phyloP scores from a whole-genome alignment of 2,797 vertebrate species.

The Telmatherina bonti region DNA sequence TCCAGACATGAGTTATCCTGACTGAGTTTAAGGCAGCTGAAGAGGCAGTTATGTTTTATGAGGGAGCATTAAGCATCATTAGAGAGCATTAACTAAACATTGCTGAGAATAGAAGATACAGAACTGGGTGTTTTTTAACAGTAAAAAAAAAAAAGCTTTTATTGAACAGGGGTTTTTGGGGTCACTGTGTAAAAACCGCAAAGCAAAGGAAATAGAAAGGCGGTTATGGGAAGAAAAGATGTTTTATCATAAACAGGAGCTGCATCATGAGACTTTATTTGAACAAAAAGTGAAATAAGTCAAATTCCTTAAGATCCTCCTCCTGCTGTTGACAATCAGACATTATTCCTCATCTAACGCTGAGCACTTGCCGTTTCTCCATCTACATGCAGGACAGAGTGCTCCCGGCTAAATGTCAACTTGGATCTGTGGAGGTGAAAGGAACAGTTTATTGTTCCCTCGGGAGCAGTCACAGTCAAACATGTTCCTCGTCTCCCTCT shows the following conservation, averaged over 20 bases:
- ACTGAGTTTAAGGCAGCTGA: slow-evolving; percentile 21
- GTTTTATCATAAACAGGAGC: background rate
- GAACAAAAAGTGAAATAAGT: slow-evolving; percentile 4
- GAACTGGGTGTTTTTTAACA: slow-evolving; percentile 32
- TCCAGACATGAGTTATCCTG: slow-evolving; percentile 20
- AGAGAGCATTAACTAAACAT: slow-evolving; percentile 44
- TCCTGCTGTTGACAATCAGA: slow-evolving; percentile 18
- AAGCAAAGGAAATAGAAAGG: slow-evolving; percentile 11
- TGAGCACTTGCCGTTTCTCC: background rate
- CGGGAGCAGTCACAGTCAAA: slow-evolving; percentile 9
- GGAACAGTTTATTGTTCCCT: slow-evolving; percentile 30
- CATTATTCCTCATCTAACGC: slow-evolving; percentile 32
- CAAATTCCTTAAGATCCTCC: slow-evolving; percentile 37
- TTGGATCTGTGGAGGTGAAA: slow-evolving; percentile 34
- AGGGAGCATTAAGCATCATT: slow-evolving; percentile 46
- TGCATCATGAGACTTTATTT: slow-evolving; percentile 26
- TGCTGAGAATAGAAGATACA: slow-evolving; percentile 8
- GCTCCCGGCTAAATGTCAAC: slow-evolving; percentile 51
- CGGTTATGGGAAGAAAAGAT: slow-evolving; percentile 1
- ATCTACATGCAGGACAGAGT: slow-evolving; percentile 4
- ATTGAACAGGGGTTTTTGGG: slow-evolving; percentile 16
- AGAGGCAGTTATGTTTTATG: slow-evolving; percentile 17
- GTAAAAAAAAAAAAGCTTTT: slow-evolving; percentile 36
- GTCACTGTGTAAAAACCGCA: slow-evolving; percentile 7
- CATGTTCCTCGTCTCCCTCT: slow-evolving; percentile 1